Base-by-base conservation (phyloP, 2,888 invertebrate species). In the Lycocerus yunnanus region DNA sequence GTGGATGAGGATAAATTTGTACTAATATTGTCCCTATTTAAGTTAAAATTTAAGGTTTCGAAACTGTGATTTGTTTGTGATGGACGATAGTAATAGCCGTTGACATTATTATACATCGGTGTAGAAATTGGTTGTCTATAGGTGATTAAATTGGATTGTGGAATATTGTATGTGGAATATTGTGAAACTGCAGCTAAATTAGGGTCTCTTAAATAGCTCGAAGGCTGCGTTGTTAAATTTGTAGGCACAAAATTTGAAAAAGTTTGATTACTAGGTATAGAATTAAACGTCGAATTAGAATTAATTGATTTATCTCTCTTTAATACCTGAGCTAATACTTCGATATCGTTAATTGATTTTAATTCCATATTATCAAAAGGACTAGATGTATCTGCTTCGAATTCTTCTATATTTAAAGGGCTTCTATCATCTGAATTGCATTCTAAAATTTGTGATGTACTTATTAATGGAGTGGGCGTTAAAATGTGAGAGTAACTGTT, bases 351-450 rank as follows among this genome's bases (percentile, higher is more conserved):
- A 74, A 97, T 94, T 60, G 96, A 95, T 87, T 97, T 96, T 69
- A 97, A 86, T 88, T 96, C 97, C 87, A 96, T 93, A 88, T 95
- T 96, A 88, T 97, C 97, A 88, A 97, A 97, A 0, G 97, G 97
- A 85, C 95, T 96, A 70, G 95, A 95, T 68, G 94, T 95, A 84
- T 96, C 96, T 84, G 94, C 92, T 87, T 97, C 97, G 88, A 97
- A 97, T 86, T 97, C 97, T 78, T 93, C 93, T 84, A 91, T 89
- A 86, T 87, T 90, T 86, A 83, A 86, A 3, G 86, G 84, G 72
- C 85, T 86, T 74, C 84, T 84, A 77, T 84, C 83, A 21, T 75
- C 80, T 21, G 80, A 72, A 68, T 79, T 81, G 72, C 74, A 73
- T 66, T 69, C 75, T 66, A 78, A 78, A 20, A 77, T 71, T 66